Evolutionary conservation across 2,113 vertebrate species (phyloP), one percentile per base, ranked within the genome.

Genomic region (Trinectes maculatus): DNA sequence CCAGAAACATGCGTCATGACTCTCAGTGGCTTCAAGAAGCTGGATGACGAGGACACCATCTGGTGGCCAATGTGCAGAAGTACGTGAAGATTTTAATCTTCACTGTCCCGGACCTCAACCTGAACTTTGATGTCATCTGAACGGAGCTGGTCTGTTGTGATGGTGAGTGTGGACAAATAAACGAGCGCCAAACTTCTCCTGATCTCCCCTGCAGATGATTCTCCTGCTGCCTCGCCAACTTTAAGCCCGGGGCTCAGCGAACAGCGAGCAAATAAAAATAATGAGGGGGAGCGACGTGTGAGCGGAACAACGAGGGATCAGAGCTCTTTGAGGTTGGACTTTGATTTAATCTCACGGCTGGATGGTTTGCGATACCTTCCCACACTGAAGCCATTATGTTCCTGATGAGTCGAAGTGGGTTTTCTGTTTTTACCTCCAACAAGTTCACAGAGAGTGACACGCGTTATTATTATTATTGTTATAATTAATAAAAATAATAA

Each of bases 241-340:
- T 62, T 78, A 89, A 85, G 68, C 80, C 62, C 1, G 1, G n/a
- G 72, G 76, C 56, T 84, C 68, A 79, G 58, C 55, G 24, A 43
- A 43, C 71, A 56, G 54, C 43, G 79, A 77, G 65, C 80, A 76
- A 84, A 89, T 79, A 79, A 84, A 79, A 85, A 72, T 87, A 89
- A 86, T 77, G 88, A 84, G 72, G 59, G 43, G 43, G 33, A 37
- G 60, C 60, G 29, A 70, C 67, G 83, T 84, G 68, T 60, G 69
- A 81, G 49, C 58, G 57, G 51, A 68, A 75, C 62, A 82, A 79
- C 80, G 83, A 40, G 73, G 83, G 83, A 89, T 89, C 83, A 88
- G 39, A 72, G 63, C 24, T 59, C 75, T 81, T 86, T 82, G 82
- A 83, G 80, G 68, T 55, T 1, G 36, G 51, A 55, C 64, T 89